Base-by-base conservation (phyloP, 2,888 invertebrate genomes). In the Hypercompe scribonia region DNA sequence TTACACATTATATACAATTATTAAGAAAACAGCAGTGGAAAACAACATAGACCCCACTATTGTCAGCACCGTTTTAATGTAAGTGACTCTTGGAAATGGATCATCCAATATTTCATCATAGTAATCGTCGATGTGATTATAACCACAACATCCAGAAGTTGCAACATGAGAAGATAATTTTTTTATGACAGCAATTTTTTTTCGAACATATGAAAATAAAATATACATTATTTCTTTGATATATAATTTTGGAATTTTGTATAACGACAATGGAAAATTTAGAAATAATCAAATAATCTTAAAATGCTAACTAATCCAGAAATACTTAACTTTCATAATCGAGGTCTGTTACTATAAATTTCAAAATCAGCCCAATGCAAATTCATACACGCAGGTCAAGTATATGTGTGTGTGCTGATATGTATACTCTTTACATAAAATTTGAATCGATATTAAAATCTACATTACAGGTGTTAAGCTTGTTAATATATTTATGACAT, bases 31-130 rank as follows among this genome's bases (percentile, higher is more conserved):
- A 54, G n/a, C 50, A 54, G 54, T 36, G 0, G 36, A 8, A 24
- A 68, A 34, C 34, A 68, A 68, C 68, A 68, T 68, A 7, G 24
- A 15, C 24, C 24, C n/a, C 18, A 68, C 50, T 15, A 54, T 54
- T n/a, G 54, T 2, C 34, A 68, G 34, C 24, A 68, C 68, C 1
- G n/a, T 28, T 18, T 11, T 54, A n/a, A 68, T 34, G 34, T 34
- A 68, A n/a, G 33, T 50, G 15, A 34, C 34, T 34, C 68, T 68
- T 54, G 54, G 24, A 33, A 54, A 34, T 15, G 68, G 68, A 34
- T 68, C 33, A n/a, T 68, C 68, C 28, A 68, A 68, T 54, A 68
- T 31, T 46, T 68, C 68, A 13, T 68, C 67, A 54, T 54, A 33
- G 1, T 68, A 34, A 2, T 68, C 68, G 28, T 68, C 68, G 31